A percentile compares a stretch with the other conserved stretches of the same genome.
These are phyloP conservation scores for Penaeus vannamei DNA, from an alignment of 1,140 invertebrate genomes.

Conservation along the genomic window DNA sequence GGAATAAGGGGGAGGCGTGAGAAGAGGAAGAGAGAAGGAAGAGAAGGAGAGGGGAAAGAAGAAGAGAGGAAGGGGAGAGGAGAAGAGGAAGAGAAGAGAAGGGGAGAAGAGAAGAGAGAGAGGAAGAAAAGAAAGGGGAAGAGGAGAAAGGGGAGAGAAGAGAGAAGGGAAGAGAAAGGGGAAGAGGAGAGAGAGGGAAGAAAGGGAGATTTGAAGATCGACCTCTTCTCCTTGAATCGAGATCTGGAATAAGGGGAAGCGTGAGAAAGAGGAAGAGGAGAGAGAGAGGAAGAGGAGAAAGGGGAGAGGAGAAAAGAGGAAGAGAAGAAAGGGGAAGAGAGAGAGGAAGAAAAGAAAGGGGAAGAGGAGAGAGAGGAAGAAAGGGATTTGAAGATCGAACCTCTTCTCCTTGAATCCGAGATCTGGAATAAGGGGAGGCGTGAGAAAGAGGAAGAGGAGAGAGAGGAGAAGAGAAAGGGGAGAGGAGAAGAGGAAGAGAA, in stretches of 20 bases:
- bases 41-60: neutral
- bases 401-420: too few species aligned
- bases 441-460: neutral
- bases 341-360: neutral
- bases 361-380: neutral
- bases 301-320: neutral
- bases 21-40: neutral
- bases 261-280: neutral
- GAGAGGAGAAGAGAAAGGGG: neutral
- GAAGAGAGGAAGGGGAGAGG: neutral
- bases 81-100: too few species aligned
- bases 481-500: neutral
- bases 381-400: too few species aligned
- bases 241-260: neutral
- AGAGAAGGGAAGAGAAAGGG: neutral
- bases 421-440: too few species aligned
- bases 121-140: too few species aligned
- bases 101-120: too few species aligned
- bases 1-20: neutral
- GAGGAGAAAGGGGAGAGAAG: neutral
- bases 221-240: too few species aligned
- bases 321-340: neutral
- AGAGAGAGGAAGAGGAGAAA: neutral
- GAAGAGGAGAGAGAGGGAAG: neutral
- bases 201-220: neutral